Evolutionary conservation across 2,888 invertebrate species (phyloP).

Genomic region (Bombyx huttoni): DNA sequence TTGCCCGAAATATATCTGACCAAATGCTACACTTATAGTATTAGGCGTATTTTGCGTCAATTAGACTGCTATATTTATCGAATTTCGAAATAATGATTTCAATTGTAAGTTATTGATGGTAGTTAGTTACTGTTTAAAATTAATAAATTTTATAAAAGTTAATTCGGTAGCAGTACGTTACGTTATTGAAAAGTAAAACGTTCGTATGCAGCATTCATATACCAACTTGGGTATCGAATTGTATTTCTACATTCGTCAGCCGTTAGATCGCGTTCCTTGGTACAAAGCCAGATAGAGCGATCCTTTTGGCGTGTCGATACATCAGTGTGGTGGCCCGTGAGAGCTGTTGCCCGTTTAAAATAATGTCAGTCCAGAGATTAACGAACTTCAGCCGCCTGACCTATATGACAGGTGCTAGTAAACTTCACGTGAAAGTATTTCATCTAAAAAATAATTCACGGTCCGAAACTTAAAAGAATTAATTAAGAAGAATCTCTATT

Average conservation of each 20-base stretch:
- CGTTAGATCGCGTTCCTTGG: constrained; percentile 60
- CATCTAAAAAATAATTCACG: neutral
- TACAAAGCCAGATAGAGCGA: constrained; percentile 66
- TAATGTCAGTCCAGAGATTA: constrained; percentile 70
- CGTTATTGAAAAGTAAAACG: neutral
- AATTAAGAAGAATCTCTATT: neutral
- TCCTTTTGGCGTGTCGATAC: constrained; percentile 70
- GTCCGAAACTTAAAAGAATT: neutral
- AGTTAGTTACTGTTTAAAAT: too few relatives aligned
- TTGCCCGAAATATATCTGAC: too few relatives aligned
- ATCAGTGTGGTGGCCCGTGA: constrained; percentile 46
- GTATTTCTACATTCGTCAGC: constrained; percentile 48
- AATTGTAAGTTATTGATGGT: too few relatives aligned
- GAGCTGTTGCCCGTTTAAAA: constrained; percentile 35
- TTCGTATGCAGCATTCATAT: constrained; percentile 23
- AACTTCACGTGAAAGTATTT: constrained; percentile 8
- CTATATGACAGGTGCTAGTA: constrained; percentile 51
- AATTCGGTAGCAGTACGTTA: neutral
- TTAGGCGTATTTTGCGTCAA: too few relatives aligned
- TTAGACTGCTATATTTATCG: too few relatives aligned
- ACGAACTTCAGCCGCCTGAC: constrained; percentile 67
- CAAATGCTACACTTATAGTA: too few relatives aligned
- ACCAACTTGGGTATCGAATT: constrained; percentile 65
- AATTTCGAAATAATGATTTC: too few relatives aligned
- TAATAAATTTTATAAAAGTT: too few relatives aligned